Evolutionary conservation across 2,113 vertebrate species (phyloP), one percentile per base, ranked within the genome.

Genomic region (Collichthys lucidus): DNA sequence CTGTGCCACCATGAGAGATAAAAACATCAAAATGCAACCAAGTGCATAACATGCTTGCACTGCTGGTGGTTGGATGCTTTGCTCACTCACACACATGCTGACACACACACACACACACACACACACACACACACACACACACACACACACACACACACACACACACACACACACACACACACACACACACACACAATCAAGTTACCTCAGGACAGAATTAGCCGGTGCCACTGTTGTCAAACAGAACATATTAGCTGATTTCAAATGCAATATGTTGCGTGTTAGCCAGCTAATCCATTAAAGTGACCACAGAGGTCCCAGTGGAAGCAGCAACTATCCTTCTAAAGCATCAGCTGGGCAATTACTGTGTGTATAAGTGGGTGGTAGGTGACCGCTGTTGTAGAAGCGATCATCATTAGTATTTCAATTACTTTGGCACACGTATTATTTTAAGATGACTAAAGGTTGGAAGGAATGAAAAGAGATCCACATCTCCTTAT

Each of bases 231-330:
- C 31, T 75, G 57, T 35, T 55, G 46, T 76, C 68, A 72, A 1
- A 72, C 52, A 60, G 49, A 78, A 66, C 64, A 9, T 53, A 71
- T 77, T 1, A 65, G 71, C 1, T 68, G 15, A 79, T 72, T 82
- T 46, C 47, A 74, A 56, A 72, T 65, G 62, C 62, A 68, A 42
- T 81, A 46, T 82, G 69, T 49, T 66, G 50, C 66, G 71, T 71
- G 49, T 60, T 57, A 56, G 50, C 2, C 50, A 74, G 29, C 26
- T 77, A 82, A 89, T 82, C 83, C 63, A 76, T 79, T 62, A 40
- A 64, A 77, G 79, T 66, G 70, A 75, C 73, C 74, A 64, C 74
- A 77, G 9, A 44, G 47, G 35, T 67, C 69, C 50, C 64, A 74
- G 47, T 64, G 11, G 44, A 4, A 31, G 19, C 55, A 49, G 29